phyloP scores from a whole-genome alignment of 1,140 invertebrate genomes.

The Penaeus japonicus region DNA sequence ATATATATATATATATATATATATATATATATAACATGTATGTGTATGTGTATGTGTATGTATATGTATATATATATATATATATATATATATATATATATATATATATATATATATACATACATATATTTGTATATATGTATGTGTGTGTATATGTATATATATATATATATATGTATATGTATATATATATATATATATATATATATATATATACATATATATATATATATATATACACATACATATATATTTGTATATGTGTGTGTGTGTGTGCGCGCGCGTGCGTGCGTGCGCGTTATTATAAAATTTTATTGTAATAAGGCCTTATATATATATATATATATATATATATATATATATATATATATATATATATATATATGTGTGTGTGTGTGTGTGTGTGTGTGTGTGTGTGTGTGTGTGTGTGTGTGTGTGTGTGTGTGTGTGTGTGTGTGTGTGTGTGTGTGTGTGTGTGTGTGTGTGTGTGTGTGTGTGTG shows the following conservation, averaged over 20 bases:
- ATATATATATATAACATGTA: too few species aligned
- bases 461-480: background rate
- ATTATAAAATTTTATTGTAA: background rate
- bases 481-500: background rate
- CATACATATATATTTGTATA: background rate
- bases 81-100: background rate
- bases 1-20: background rate
- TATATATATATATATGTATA: background rate
- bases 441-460: background rate
- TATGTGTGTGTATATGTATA: background rate
- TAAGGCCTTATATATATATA: background rate
- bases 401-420: background rate
- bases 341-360: background rate
- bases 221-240: background rate
- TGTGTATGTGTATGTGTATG: too few species aligned
- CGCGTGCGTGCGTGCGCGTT: background rate
- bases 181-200: background rate
- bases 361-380: background rate
- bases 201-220: background rate
- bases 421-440: background rate
- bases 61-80: background rate
- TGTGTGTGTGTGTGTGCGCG: conserved; percentile 14
- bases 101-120: background rate
- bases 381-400: background rate
- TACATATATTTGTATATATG: background rate